phyloP scores from a whole-genome alignment of 2,888 invertebrate genomes.

The Drosophila mimetica region DNA sequence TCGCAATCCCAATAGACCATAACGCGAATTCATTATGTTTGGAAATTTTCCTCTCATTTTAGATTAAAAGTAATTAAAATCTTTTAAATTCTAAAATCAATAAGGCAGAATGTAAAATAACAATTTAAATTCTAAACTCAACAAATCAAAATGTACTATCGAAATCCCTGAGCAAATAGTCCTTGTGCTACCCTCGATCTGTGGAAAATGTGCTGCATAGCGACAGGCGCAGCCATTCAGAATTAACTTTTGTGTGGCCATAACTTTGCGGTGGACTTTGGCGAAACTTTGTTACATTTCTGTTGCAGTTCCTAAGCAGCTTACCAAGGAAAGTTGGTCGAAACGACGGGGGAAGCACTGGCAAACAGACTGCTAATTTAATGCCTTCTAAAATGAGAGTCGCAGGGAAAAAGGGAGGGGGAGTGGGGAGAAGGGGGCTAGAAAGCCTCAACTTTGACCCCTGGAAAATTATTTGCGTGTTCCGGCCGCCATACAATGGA shows the following conservation, averaged over 20 bases:
- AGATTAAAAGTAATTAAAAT: too few relatives aligned
- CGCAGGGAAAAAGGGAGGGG: too few relatives aligned
- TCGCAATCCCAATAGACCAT: too few relatives aligned
- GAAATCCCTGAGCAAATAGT: background rate
- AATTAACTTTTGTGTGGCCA: slow-evolving; percentile 53
- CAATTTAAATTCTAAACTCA: background rate
- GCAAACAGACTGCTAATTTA: slow-evolving; percentile 51
- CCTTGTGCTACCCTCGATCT: slow-evolving; percentile 15
- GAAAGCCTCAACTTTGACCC: slow-evolving; percentile 39
- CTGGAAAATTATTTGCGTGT: slow-evolving; percentile 44
- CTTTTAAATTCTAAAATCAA: too few relatives aligned
- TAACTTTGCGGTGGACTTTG: slow-evolving; percentile 51
- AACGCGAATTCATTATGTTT: too few relatives aligned
- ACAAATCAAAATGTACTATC: background rate
- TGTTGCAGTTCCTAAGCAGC: slow-evolving; percentile 49
- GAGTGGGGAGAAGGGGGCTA: too few relatives aligned
- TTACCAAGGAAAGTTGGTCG: slow-evolving; percentile 37
- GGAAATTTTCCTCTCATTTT: too few relatives aligned
- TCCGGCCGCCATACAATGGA: slow-evolving; percentile 38
- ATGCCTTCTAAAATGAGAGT: slow-evolving; percentile 16
- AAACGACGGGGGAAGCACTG: slow-evolving; percentile 13
- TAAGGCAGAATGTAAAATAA: too few relatives aligned
- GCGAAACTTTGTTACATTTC: slow-evolving; percentile 50
- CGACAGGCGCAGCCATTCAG: slow-evolving; percentile 49
- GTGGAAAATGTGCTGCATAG: slow-evolving; percentile 30